Base-by-base conservation (phyloP, 2,888 invertebrate species). In the Drosophila histrio region DNA sequence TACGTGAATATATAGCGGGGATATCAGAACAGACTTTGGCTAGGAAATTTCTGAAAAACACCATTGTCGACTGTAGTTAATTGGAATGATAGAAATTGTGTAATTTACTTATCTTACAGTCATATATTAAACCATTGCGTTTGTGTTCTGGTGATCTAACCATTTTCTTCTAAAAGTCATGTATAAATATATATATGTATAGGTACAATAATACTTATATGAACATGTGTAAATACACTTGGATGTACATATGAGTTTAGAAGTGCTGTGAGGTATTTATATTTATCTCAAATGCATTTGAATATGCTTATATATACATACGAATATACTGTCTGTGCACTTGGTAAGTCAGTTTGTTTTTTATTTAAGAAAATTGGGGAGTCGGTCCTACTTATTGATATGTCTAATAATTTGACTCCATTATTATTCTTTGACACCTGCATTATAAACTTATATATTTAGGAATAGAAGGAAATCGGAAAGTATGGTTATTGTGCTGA, bases 241-340 rank as follows among this genome's bases (percentile, higher is more conserved):
- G 24, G 34, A 21, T 28, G 24, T 47, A 46, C 24, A 46, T 39
- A 9, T 39, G 28, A 36, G 19, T 44, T 44, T 22, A 43, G 13
- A 41, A 26, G 26, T 24, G 39, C 36, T 28, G 50, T 36, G 50
- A 19, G 72, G 43, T 34, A 72, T 72, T 71, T 71, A 72, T 72
- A 72, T 59, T 41, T 65, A 52, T 66, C 46, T 54, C 19, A 46
- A 39, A 28, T 39, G 52, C 19, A 52, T 39, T 52, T 28, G 52
- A 21, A 26, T 52, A 28, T n/a, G 19, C 17, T 7, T 22, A 36
- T 28, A n/a, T 26, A 38, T 19, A 6, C 11, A 9, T 24, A 3
- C 38, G 2, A 17, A 7, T 6, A 26, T 13, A 15, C 28, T 30
- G 4, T 13, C n/a, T 32, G 21, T 22, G 21, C 32, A 22, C 9